Evolutionary conservation across 1,140 invertebrate species (phyloP), one percentile per base, ranked within the genome.

Genomic region (Drosophila equinoxialis): DNA sequence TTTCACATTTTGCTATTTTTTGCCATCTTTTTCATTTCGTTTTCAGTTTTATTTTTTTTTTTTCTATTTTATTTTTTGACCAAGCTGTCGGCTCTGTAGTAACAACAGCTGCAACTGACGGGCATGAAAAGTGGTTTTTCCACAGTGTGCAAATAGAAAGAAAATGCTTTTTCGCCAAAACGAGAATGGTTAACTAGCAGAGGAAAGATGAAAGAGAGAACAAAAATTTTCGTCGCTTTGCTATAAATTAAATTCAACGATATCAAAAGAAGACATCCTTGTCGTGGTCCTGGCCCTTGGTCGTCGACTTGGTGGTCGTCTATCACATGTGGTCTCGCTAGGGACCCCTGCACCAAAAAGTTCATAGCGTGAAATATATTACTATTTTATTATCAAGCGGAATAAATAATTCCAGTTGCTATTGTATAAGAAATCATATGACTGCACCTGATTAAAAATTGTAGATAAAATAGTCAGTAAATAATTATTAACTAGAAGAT

Each of bases 71-170:
- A 63, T 61, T 55, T 61, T 59, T 61, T 57, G 55, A 65, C 74
- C 61, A 79, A 61, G 59, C 75, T 79, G 79, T 70, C 70, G 61
- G 64, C 39, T 77, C 57, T 77, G 33, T 55, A 54, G 39, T 77
- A 78, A 85, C 77, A 89, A 90, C 84, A 89, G 84, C 84, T 89
- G 85, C 84, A 90, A 78, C 63, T 89, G 84, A 89, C 86, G 85
- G 81, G 85, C 84, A 84, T 89, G 84, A 89, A 89, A 89, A 89
- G 84, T 89, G 84, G 77, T 89, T 89, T 89, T 74, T 71, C 66
- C 60, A 76, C 57, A 37, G 79, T 72, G 72, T 76, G 73, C 68
- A 77, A 77, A 83, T 85, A 59, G 54, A 57, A 33, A 66, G 65
- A 81, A 86, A 85, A 77, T 66, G 63, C 63, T 86, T 72, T 63